Evolutionary conservation across 35 echinoderm and acorn worm genomes (phyloP).

Genomic region (Hemicentrotus pulcherrimus): DNA sequence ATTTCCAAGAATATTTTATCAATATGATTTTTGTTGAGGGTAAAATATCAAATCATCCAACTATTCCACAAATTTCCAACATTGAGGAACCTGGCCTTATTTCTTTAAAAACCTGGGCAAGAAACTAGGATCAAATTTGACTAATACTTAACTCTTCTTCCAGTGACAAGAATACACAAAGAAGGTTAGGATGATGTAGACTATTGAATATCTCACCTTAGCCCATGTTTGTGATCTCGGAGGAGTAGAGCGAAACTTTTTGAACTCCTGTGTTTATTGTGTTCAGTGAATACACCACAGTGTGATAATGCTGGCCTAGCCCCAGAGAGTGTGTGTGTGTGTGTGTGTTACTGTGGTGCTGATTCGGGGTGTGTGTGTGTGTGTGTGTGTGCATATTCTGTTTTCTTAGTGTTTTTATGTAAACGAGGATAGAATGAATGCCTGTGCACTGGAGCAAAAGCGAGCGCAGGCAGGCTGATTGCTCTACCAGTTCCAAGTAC

Average conservation of each 20-base stretch:
- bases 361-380: background rate
- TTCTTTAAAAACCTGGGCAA: too few species aligned
- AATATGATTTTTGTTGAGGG: too few species aligned
- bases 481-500: background rate
- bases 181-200: background rate
- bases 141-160: background rate
- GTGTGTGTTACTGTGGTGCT: background rate
- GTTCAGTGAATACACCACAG: background rate
- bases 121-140: too few species aligned
- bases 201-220: background rate
- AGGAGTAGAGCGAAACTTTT: conserved; percentile 19
- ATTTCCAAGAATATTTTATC: too few species aligned
- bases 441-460: conserved; percentile 24
- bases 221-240: conserved; percentile 20
- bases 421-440: conserved; percentile 30
- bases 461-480: background rate
- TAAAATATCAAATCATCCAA: too few species aligned
- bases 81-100: too few species aligned
- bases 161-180: background rate
- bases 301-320: conserved; percentile 1
- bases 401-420: conserved; percentile 16
- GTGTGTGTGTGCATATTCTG: conserved; percentile 30
- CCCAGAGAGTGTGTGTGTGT: background rate
- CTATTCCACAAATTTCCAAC: too few species aligned
- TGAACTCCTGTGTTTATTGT: conserved; percentile 43